Conservation (phyloP, 2,888 invertebrate species). For the Pachliopta kotzebuea region DNA sequence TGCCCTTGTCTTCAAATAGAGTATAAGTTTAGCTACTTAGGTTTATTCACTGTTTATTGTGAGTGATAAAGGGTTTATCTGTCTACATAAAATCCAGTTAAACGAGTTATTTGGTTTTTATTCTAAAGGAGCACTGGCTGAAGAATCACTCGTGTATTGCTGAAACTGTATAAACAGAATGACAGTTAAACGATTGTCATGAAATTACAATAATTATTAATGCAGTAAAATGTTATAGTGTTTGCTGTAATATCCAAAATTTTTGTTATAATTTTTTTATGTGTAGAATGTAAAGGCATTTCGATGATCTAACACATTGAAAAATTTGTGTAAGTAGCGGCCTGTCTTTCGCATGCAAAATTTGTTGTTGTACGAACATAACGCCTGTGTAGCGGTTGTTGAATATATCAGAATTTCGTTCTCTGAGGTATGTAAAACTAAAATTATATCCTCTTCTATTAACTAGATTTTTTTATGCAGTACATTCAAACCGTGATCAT, state of each 20-base stretch:
- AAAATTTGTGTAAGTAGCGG: not conserved
- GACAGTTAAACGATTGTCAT: constrained; percentile 6
- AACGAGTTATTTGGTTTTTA: no score
- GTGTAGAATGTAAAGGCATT: not conserved
- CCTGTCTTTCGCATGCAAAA: not conserved
- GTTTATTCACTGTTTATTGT: no score
- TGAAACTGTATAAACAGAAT: not conserved
- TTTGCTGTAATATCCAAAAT: constrained; percentile 20
- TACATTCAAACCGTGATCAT: no score
- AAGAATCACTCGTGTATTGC: not conserved
- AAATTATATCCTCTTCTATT: not conserved
- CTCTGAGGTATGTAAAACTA: not conserved
- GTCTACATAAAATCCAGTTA: no score
- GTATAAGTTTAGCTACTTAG: no score
- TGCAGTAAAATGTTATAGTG: constrained; percentile 11
- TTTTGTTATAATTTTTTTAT: not conserved
- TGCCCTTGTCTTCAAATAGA: no score
- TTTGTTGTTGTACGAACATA: not conserved
- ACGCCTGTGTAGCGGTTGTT: not conserved
- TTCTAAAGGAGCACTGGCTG: not conserved
- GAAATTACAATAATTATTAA: constrained; percentile 15
- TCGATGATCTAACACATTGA: not conserved
- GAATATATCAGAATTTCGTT: not conserved
- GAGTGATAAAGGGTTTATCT: no score
- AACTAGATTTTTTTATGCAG: not conserved